phyloP scores from a whole-genome alignment of 2,888 invertebrate genomes.

The Rhamnusium bicolor region DNA sequence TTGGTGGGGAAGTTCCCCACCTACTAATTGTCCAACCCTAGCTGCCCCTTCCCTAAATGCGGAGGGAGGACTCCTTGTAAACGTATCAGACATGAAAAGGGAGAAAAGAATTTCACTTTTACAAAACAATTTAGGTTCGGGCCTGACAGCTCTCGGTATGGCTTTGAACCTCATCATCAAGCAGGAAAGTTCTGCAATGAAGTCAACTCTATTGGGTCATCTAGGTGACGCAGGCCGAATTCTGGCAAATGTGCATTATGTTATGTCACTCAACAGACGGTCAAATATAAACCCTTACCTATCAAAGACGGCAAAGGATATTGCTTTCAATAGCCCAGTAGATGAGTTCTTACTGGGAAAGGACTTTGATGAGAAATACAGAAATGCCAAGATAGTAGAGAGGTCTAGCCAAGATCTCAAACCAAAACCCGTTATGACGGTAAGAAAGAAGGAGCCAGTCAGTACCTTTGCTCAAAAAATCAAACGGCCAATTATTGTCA shows the following conservation, averaged over 20 bases:
- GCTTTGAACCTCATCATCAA: background rate
- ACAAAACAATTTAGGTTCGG: background rate
- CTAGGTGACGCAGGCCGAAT: constrained; percentile 13
- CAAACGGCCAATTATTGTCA: background rate
- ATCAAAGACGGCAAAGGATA: constrained; percentile 21
- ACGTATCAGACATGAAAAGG: background rate
- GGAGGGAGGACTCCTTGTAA: background rate
- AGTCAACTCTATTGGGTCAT: background rate
- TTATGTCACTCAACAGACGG: background rate
- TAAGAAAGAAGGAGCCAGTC: background rate
- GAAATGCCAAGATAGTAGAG: background rate
- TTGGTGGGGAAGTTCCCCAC: constrained; percentile 7
- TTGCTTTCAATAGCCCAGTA: constrained; percentile 2
- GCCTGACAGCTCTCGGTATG: background rate
- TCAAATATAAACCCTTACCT: no score
- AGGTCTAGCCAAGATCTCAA: constrained; percentile 7
- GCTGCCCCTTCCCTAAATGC: background rate
- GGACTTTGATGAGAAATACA: constrained; percentile 15
- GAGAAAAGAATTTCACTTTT: background rate
- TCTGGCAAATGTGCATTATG: constrained; percentile 15
- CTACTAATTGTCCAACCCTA: background rate
- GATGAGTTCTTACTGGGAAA: constrained; percentile 14
- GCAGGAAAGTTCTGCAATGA: background rate
- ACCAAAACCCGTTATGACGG: background rate
- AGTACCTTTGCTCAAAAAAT: background rate